Evolutionary conservation across 2,113 vertebrate genomes (phyloP).

Genomic region (Nesogale talazaci): DNA sequence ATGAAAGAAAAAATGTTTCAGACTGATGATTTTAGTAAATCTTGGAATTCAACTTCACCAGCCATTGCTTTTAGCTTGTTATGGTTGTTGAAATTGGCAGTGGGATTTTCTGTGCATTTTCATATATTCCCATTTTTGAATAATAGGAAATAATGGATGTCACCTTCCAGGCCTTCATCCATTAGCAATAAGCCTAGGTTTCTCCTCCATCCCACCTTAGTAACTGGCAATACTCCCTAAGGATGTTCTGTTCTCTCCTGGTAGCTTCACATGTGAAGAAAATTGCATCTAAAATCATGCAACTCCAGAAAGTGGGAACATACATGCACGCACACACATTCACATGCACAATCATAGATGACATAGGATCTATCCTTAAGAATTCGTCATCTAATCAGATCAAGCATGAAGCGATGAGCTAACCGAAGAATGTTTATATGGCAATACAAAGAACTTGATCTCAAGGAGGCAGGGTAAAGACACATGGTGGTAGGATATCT

Average conservation of each 20-base stretch:
- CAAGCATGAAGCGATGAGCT: not conserved
- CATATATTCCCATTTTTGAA: not conserved
- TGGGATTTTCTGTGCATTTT: no score
- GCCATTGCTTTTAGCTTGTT: slow-evolving; percentile 42
- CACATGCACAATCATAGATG: not conserved
- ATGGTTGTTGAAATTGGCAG: no score
- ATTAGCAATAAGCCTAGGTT: not conserved
- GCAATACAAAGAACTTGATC: not conserved
- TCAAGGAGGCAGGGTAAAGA: not conserved
- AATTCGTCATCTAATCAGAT: slow-evolving; percentile 2
- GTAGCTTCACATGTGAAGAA: not conserved
- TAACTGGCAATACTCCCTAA: not conserved
- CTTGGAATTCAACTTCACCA: slow-evolving; percentile 61
- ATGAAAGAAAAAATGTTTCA: slow-evolving; percentile 77
- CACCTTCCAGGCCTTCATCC: not conserved
- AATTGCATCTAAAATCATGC: not conserved
- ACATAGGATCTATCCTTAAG: not conserved
- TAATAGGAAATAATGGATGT: not conserved
- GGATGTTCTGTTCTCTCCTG: not conserved
- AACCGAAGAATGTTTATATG: not conserved
- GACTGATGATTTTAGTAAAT: slow-evolving; percentile 63
- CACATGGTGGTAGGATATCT: not conserved
- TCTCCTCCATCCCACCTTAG: not conserved
- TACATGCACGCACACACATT: no score
- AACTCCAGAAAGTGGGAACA: not conserved